phyloP scores from a whole-genome alignment of 2,113 vertebrate species.

The Hippocampus comes region DNA sequence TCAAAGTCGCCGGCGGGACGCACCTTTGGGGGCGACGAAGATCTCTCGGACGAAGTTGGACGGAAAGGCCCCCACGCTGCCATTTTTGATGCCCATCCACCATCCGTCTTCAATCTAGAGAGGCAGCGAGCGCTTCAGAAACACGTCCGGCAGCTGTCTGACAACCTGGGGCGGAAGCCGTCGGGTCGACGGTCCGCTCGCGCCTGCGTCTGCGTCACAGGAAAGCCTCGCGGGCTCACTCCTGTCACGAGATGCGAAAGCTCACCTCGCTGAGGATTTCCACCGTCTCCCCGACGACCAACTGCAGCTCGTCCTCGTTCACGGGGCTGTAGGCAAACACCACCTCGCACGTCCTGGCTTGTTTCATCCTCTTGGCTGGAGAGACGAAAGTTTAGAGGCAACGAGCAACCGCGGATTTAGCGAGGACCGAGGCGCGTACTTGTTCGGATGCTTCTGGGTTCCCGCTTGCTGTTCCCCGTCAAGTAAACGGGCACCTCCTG shows the following conservation, averaged over 20 bases:
- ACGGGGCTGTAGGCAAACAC: constrained; percentile 66
- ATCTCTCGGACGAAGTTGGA: constrained; percentile 87
- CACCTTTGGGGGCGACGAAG: constrained; percentile 68
- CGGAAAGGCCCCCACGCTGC: constrained; percentile 82
- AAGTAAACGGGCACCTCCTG: constrained; percentile 73
- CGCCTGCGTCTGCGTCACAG: too few species aligned
- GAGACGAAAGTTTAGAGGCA: constrained; percentile 1
- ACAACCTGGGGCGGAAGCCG: neutral
- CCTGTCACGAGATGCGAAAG: too few species aligned
- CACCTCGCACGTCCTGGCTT: constrained; percentile 76
- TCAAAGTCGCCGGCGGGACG: neutral
- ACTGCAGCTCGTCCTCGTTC: constrained; percentile 76
- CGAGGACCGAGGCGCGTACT: constrained; percentile 43
- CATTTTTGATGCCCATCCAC: constrained; percentile 84
- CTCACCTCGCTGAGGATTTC: constrained; percentile 80
- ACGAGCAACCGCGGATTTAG: neutral
- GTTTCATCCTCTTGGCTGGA: constrained; percentile 60
- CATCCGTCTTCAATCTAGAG: constrained; percentile 87
- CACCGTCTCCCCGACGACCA: constrained; percentile 76
- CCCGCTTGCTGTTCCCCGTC: constrained; percentile 59
- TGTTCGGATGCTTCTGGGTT: constrained; percentile 73
- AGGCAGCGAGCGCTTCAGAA: neutral
- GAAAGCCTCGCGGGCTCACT: too few species aligned
- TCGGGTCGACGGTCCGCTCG: neutral
- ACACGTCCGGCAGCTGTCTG: neutral